Conservation (phyloP, 2,888 invertebrate genomes). For the Osedax fenrisi region DNA sequence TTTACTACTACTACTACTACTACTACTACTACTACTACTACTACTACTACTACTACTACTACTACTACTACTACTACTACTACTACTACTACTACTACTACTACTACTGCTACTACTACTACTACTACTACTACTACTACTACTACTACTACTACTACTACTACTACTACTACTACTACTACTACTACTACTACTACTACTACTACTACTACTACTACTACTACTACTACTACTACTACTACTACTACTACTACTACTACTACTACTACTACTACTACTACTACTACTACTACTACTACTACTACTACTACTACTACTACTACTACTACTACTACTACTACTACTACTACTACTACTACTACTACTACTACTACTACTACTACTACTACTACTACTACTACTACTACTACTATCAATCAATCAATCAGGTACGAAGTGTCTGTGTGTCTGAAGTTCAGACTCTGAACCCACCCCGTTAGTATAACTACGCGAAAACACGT, state of each 20-base stretch:
- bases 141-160: slow-evolving; percentile 10
- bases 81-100: neutral
- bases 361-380: neutral
- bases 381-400: neutral
- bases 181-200: slow-evolving; percentile 16
- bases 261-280: slow-evolving; percentile 24
- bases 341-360: slow-evolving; percentile 20
- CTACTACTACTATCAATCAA: neutral
- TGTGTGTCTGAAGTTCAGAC: no score
- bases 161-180: slow-evolving; percentile 1
- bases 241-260: slow-evolving; percentile 24
- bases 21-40: neutral
- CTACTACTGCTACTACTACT: neutral
- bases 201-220: slow-evolving; percentile 17
- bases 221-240: slow-evolving; percentile 23
- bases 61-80: neutral
- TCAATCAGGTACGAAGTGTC: no score
- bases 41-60: neutral
- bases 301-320: slow-evolving; percentile 25
- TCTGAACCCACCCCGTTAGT: no score
- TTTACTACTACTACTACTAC: neutral
- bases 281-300: slow-evolving; percentile 25
- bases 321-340: slow-evolving; percentile 21
- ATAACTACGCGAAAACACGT: no score
- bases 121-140: slow-evolving; percentile 1